A percentile compares a stretch with the other conserved stretches of the same genome.
Evolutionary conservation across 2,113 vertebrate genomes (phyloP).

Genomic region (Felis catus): F.catus_Fca126_mat1.0 CM031416.1:54490501-54491000

Average conservation of each 20-base stretch:
- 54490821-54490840: background rate
- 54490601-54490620: background rate
- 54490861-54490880: background rate
- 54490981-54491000: background rate
- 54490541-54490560: background rate
- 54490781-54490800: background rate
- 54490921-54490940: slow-evolving; percentile 35
- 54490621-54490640: background rate
- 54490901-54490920: slow-evolving; percentile 22
- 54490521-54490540: background rate
- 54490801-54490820: background rate
- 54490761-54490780: background rate
- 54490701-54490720: background rate
- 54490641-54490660: slow-evolving; percentile 22
- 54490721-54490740: background rate
- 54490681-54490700: background rate
- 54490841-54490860: slow-evolving; percentile 6
- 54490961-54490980: slow-evolving; percentile 20
- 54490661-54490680: background rate
- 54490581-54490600: background rate
- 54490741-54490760: background rate
- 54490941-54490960: background rate
- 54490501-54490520: slow-evolving; percentile 57
- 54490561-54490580: background rate
- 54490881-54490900: background rate